A percentile compares a stretch with the other conserved stretches of the same genome.
Evolutionary conservation across 2,888 invertebrate species (phyloP).

Genomic region (Cerceris ruficornis): DNA sequence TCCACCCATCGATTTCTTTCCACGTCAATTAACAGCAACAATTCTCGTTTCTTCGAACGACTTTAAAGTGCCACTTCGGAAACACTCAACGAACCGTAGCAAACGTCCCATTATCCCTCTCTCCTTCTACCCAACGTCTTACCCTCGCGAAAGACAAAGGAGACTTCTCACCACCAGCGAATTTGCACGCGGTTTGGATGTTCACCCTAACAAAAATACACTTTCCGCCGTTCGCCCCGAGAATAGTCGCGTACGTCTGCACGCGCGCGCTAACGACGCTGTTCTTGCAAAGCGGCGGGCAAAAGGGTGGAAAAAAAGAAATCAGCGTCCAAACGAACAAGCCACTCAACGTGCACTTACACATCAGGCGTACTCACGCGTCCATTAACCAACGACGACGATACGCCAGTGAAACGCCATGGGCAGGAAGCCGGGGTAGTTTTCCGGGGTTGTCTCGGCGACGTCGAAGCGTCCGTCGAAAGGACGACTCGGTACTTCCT

Average conservation of each 20-base stretch:
- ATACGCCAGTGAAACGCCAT: slow-evolving; percentile 54
- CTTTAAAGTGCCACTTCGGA: background rate
- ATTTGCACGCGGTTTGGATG: background rate
- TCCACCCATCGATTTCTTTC: background rate
- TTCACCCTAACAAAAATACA: background rate
- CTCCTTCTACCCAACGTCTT: background rate
- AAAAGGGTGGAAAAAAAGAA: background rate
- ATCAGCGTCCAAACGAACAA: background rate
- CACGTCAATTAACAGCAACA: background rate
- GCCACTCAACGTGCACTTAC: slow-evolving; percentile 39
- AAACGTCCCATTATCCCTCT: background rate
- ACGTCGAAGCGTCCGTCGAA: background rate
- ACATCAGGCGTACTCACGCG: slow-evolving; percentile 59
- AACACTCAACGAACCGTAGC: background rate
- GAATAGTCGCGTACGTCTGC: background rate
- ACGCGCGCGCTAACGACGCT: background rate
- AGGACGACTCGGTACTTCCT: background rate
- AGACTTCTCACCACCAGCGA: too few relatives aligned
- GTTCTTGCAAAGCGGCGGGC: background rate
- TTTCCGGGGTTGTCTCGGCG: background rate
- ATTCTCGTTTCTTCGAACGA: background rate
- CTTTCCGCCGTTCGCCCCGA: background rate
- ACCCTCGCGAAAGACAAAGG: background rate
- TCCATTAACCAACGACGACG: slow-evolving; percentile 54
- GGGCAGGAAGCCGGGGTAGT: slow-evolving; percentile 8